A percentile compares a stretch with the other conserved stretches of the same genome.
phyloP scores from a whole-genome alignment of 2,888 invertebrate species.

The Eueremaeus valkanovi region DNA sequence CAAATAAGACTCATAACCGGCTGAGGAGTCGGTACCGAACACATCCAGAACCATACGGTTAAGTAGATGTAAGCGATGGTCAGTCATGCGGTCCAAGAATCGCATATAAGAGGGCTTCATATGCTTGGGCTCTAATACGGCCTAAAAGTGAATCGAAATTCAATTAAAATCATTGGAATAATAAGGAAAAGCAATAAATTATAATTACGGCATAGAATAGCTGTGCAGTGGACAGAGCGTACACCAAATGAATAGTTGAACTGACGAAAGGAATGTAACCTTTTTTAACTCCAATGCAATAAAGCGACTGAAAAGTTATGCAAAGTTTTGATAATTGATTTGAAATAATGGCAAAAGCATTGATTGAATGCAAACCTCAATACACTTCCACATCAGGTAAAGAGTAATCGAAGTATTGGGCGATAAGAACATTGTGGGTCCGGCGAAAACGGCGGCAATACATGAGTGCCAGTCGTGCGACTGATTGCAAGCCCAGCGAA shows the following conservation, averaged over 20 bases:
- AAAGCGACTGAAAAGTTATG: neutral
- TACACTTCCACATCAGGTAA: constrained; percentile 74
- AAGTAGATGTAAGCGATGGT: constrained; percentile 45
- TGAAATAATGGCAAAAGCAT: no score
- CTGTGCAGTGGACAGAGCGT: constrained; percentile 34
- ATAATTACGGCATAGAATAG: constrained; percentile 39
- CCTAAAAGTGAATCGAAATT: constrained; percentile 40
- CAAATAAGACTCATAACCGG: constrained; percentile 44
- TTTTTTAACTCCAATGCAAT: constrained; percentile 15
- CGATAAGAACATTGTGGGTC: constrained; percentile 66
- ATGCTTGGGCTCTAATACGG: constrained; percentile 47
- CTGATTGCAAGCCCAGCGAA: constrained; percentile 61
- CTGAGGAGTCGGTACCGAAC: constrained; percentile 47
- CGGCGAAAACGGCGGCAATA: constrained; percentile 67
- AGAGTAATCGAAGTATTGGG: constrained; percentile 73
- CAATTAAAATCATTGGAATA: constrained; percentile 1
- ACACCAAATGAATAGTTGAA: constrained; percentile 2
- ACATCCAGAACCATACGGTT: constrained; percentile 47
- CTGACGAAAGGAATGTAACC: constrained; percentile 27
- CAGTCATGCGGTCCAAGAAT: constrained; percentile 46
- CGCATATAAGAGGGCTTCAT: constrained; percentile 47
- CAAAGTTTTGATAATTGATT: neutral
- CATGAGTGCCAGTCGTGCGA: constrained; percentile 64
- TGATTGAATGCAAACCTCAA: constrained; percentile 60
- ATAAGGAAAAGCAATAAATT: neutral